Evolutionary conservation across 2,888 invertebrate genomes (phyloP).

Genomic region (Cosmia pyralina): DNA sequence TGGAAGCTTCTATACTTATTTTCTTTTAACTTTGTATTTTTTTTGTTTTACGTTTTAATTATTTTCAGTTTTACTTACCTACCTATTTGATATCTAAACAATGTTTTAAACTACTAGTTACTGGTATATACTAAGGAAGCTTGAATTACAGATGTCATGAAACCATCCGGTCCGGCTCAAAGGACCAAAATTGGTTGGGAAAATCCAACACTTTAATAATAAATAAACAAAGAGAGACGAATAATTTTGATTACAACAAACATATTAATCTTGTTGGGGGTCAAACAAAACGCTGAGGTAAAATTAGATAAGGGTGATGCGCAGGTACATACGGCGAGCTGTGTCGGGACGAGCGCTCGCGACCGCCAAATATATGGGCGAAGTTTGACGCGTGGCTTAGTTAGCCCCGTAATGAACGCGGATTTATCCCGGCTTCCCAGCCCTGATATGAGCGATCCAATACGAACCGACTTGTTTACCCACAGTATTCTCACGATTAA

Average conservation of each 20-base stretch:
- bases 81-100: background rate
- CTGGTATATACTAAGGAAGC: background rate
- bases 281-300: slow-evolving; percentile 59
- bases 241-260: slow-evolving; percentile 48
- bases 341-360: slow-evolving; percentile 38
- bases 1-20: background rate
- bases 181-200: slow-evolving; percentile 4
- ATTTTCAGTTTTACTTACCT: background rate
- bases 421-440: slow-evolving; percentile 60
- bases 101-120: background rate
- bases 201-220: slow-evolving; percentile 12
- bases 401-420: slow-evolving; percentile 63
- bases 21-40: no score
- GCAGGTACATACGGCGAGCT: slow-evolving; percentile 37
- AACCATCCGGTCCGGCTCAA: background rate
- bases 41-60: background rate
- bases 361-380: slow-evolving; percentile 65
- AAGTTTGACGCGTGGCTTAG: slow-evolving; percentile 72
- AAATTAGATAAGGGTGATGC: slow-evolving; percentile 65
- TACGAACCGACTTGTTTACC: slow-evolving; percentile 51
- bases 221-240: slow-evolving; percentile 36
- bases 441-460: slow-evolving; percentile 44
- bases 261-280: slow-evolving; percentile 40
- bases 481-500: slow-evolving; percentile 51
- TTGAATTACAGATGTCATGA: background rate